These are phyloP conservation scores for Motacilla tschutschensis DNA, from an alignment of 2,113 vertebrate species.

Conservation along the genomic window DNA sequence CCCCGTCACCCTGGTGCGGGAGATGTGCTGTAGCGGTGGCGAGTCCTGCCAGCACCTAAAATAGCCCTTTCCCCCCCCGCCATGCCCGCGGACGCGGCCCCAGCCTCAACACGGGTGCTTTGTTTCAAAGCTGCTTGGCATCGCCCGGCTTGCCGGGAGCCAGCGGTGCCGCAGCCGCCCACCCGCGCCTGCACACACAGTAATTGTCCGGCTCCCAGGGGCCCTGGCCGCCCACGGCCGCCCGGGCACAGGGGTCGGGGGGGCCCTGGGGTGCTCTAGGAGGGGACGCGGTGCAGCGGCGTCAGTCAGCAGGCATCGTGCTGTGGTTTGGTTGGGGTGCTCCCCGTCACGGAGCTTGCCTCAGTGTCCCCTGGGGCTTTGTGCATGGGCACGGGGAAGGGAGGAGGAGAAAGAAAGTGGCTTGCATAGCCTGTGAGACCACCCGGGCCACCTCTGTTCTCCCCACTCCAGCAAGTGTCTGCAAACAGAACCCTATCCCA, in stretches of 20 bases:
- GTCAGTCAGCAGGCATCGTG: neutral
- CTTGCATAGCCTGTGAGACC: neutral
- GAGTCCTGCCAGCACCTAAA: conserved; percentile 33
- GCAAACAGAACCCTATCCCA: neutral
- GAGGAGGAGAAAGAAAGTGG: neutral
- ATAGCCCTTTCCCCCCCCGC: neutral
- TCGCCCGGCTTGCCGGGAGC: neutral
- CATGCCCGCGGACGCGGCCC: neutral
- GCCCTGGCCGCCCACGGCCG: neutral
- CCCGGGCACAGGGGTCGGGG: no score
- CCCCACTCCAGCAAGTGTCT: fast-evolving
- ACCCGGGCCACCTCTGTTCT: neutral
- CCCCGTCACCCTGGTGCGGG: neutral
- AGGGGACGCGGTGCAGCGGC: neutral
- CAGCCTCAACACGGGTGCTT: conserved; percentile 51
- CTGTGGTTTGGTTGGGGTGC: fast-evolving
- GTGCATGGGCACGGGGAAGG: fast-evolving
- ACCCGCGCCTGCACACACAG: conserved; percentile 14
- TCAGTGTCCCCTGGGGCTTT: neutral
- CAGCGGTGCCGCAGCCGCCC: conserved; percentile 44
- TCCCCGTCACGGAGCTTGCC: neutral
- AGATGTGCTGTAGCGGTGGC: neutral
- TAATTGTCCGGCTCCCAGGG: conserved; percentile 17
- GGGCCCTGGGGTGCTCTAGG: neutral
- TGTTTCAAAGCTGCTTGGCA: conserved; percentile 56